Conservation (phyloP, 2,888 invertebrate genomes). For the Norana najaformis region DNA sequence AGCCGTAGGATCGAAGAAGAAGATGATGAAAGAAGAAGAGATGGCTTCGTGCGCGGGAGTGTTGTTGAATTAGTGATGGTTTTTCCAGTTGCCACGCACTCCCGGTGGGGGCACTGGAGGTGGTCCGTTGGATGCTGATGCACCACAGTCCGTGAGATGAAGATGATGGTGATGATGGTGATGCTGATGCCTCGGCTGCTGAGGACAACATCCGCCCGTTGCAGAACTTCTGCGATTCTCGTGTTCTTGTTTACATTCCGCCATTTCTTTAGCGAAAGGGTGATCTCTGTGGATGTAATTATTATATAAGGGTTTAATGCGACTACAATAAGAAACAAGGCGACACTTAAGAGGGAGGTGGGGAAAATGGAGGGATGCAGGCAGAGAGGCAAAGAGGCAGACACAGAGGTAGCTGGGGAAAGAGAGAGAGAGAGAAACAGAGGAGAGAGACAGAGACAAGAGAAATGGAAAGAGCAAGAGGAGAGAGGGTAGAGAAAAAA, state of each 20-base stretch:
- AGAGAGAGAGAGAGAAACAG: too few species aligned
- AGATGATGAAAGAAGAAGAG: not conserved
- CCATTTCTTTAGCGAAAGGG: not conserved
- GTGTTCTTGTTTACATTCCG: not conserved
- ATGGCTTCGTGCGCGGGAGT: not conserved
- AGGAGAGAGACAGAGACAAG: too few species aligned
- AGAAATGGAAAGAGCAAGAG: too few species aligned
- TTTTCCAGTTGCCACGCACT: not conserved
- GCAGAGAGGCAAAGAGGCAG: too few species aligned
- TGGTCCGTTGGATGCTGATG: not conserved
- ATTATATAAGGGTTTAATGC: not conserved
- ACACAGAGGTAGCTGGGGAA: too few species aligned
- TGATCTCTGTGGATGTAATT: not conserved
- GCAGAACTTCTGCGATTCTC: not conserved
- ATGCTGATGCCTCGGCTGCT: not conserved
- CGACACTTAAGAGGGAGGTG: not conserved
- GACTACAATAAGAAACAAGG: not conserved
- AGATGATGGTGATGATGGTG: not conserved
- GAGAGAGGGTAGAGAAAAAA: too few species aligned
- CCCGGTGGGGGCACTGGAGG: not conserved
- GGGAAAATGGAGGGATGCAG: not conserved
- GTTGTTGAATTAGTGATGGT: not conserved
- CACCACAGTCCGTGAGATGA: not conserved
- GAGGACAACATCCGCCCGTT: not conserved
- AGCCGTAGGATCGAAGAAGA: not conserved